These are phyloP conservation scores for Aphidius gifuensis DNA, from an alignment of 1,140 invertebrate genomes.

Conservation along the genomic window DNA sequence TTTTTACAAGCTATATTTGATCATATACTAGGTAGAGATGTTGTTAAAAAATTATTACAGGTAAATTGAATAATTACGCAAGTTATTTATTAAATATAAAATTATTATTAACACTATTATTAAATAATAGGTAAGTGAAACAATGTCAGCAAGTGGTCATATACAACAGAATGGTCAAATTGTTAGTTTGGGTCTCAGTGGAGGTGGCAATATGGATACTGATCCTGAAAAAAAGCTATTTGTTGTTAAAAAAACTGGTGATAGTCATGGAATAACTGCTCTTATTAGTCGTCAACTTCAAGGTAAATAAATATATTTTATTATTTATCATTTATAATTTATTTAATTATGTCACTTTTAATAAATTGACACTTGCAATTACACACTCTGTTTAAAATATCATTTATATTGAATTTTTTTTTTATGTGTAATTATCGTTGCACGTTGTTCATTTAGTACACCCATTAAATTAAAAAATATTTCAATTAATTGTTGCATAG, in stretches of 20 bases:
- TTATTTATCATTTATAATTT: slow-evolving; percentile 22
- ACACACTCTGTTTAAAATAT: too few relatives aligned
- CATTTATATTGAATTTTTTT: too few relatives aligned
- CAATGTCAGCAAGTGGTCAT: slow-evolving; percentile 71
- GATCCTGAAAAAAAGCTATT: slow-evolving; percentile 73
- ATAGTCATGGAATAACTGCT: slow-evolving; percentile 72
- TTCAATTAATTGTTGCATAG: too few relatives aligned
- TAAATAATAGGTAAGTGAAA: slow-evolving; percentile 65
- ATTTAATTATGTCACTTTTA: slow-evolving; percentile 28
- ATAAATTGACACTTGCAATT: not conserved
- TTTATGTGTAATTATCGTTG: too few relatives aligned
- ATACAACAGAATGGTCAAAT: slow-evolving; percentile 66
- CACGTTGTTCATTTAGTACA: too few relatives aligned
- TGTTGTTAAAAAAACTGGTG: slow-evolving; percentile 71
- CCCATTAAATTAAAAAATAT: too few relatives aligned
- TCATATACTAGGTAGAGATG: slow-evolving; percentile 82
- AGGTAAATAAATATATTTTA: slow-evolving; percentile 56
- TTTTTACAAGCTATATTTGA: slow-evolving; percentile 84
- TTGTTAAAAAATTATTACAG: slow-evolving; percentile 88
- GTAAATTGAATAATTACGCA: slow-evolving; percentile 50
- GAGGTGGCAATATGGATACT: slow-evolving; percentile 48
- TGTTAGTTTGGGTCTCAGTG: slow-evolving; percentile 38
- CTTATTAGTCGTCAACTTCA: slow-evolving; percentile 73
- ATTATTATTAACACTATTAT: not conserved
- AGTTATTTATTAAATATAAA: slow-evolving; percentile 10